Percentiles rank a stretch among this genome's conserved stretches.
Conservation (phyloP, 2,797 vertebrate genomes). For the Gambelia wislizenii region DNA sequence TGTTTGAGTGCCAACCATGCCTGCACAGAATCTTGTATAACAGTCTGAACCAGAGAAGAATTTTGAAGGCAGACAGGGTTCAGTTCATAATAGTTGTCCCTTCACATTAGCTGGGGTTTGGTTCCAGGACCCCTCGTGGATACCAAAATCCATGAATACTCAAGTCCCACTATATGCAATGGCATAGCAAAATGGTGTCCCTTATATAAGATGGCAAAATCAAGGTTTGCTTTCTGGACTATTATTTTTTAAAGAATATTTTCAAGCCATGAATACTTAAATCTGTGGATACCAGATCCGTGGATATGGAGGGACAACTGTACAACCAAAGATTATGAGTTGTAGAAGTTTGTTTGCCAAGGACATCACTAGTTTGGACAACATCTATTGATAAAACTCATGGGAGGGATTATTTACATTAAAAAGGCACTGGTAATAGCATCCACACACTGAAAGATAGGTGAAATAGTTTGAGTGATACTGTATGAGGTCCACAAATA, state of each 20-base stretch:
- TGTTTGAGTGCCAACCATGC: background rate
- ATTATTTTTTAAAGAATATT: too few relatives aligned
- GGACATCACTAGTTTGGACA: conserved; percentile 30
- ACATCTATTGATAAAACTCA: conserved; percentile 55
- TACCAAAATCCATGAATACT: too few relatives aligned
- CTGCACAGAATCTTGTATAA: background rate
- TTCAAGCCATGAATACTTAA: too few relatives aligned
- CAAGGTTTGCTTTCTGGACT: too few relatives aligned
- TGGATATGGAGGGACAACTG: too few relatives aligned
- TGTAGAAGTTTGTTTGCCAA: background rate
- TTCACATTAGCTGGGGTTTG: too few relatives aligned
- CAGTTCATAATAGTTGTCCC: background rate
- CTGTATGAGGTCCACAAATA: conserved; percentile 46
- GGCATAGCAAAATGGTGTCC: too few relatives aligned
- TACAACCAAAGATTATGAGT: background rate
- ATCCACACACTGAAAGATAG: background rate
- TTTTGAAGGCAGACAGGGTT: background rate
- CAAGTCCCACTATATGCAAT: too few relatives aligned
- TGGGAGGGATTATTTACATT: conserved; percentile 62
- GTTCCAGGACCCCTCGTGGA: too few relatives aligned
- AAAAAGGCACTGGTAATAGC: background rate
- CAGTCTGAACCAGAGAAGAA: background rate
- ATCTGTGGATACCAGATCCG: too few relatives aligned
- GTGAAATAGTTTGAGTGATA: background rate
- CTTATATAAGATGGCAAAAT: too few relatives aligned